These are phyloP conservation scores for Desmodus rotundus DNA, from an alignment of 2,113 vertebrate species.

Conservation along the genomic window DNA sequence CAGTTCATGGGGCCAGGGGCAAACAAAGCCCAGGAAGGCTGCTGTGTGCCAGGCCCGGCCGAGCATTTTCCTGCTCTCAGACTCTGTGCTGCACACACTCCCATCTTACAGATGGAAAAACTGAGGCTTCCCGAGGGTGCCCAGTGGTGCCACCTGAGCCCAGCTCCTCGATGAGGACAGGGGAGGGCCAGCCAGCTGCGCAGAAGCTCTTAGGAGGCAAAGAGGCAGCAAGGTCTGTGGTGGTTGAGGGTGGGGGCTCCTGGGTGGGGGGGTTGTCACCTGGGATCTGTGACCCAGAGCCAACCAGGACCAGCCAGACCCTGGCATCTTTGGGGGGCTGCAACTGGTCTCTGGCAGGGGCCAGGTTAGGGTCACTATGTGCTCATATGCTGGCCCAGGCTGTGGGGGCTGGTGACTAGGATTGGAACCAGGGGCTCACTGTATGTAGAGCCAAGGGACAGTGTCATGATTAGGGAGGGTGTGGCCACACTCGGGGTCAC, in stretches of 20 bases:
- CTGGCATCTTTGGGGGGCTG: background rate
- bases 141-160: background rate
- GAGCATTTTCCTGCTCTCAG: background rate
- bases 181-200: background rate
- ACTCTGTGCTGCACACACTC: background rate
- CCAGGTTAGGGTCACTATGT: fast-evolving
- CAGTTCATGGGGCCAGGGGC: fast-evolving
- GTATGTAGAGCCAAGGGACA: background rate
- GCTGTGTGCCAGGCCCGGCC: background rate
- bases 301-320: background rate
- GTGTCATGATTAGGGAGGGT: background rate
- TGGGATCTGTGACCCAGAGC: background rate
- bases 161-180: background rate
- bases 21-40: fast-evolving
- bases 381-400: background rate
- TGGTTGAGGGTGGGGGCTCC: background rate
- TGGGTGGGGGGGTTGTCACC: no score
- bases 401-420: background rate
- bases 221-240: background rate
- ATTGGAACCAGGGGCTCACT: background rate
- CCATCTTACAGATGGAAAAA: background rate
- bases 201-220: background rate
- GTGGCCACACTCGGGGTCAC: background rate
- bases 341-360: background rate
- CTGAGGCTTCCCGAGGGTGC: background rate